Conservation (phyloP, 2,888 invertebrate species). For the Lithophane socia region DNA sequence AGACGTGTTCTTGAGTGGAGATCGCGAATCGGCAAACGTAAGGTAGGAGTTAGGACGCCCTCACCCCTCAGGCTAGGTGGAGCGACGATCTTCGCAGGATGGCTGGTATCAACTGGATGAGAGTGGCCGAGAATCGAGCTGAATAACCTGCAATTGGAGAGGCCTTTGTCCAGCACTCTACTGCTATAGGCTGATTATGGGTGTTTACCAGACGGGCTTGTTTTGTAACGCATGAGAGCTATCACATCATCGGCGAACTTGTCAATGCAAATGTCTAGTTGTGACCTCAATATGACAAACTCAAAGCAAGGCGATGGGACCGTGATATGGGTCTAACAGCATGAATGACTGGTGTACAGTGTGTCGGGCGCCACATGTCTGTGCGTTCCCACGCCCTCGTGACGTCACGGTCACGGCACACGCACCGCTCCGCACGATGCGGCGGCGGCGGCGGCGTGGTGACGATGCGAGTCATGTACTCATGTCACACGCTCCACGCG, state of each 20-base stretch:
- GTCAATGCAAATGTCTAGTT: background rate
- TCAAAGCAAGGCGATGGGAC: constrained; percentile 4
- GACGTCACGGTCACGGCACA: constrained; percentile 10
- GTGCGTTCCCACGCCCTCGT: constrained; percentile 17
- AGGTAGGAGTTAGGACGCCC: no score
- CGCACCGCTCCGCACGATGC: no score
- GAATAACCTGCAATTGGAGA: no score
- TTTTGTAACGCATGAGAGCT: background rate
- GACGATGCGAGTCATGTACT: background rate
- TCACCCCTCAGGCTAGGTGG: no score
- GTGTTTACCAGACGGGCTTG: no score
- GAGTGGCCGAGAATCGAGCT: no score
- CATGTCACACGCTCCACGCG: background rate
- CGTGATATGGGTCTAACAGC: background rate
- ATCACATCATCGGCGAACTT: background rate
- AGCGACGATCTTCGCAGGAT: no score
- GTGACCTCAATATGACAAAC: background rate
- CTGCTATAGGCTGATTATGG: no score
- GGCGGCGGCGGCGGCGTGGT: background rate
- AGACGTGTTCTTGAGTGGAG: no score
- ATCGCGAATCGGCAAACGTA: no score
- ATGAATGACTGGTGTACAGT: background rate
- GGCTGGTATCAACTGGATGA: no score
- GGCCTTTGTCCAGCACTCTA: no score
- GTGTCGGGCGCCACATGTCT: constrained; percentile 32